Conservation (phyloP, 2,888 invertebrate genomes). For the Caenorhabditis uteleia region DNA sequence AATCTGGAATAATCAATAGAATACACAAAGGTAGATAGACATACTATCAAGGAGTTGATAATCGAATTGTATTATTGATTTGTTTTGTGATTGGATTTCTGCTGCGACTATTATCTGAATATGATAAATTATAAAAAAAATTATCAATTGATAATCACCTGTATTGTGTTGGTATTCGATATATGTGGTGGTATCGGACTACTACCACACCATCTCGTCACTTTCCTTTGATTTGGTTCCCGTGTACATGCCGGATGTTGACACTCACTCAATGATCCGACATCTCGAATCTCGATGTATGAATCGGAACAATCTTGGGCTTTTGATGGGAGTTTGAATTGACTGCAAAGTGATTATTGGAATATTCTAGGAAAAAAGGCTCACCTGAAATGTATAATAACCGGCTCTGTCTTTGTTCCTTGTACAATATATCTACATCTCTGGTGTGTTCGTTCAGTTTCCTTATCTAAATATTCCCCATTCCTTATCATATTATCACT, state of each 20-base stretch:
- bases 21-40: conserved; percentile 1
- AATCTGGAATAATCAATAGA: conserved; percentile 54
- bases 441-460: conserved; percentile 24
- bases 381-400: conserved; percentile 51
- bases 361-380: conserved; percentile 5
- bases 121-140: neutral
- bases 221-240: conserved; percentile 36
- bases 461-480: conserved; percentile 15
- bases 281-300: conserved; percentile 47
- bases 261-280: conserved; percentile 43
- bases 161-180: conserved; percentile 45
- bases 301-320: conserved; percentile 40
- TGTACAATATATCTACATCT: conserved; percentile 62
- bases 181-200: conserved; percentile 20
- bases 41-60: conserved; percentile 28
- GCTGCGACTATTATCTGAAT: conserved; percentile 27
- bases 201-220: conserved; percentile 25
- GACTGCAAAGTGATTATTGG: conserved; percentile 16
- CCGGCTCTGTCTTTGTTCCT: conserved; percentile 47
- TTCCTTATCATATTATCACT: neutral
- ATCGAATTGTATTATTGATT: conserved; percentile 15
- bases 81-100: conserved; percentile 1
- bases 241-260: conserved; percentile 50
- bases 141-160: conserved; percentile 13
- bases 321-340: conserved; percentile 31